Evolutionary conservation across 2,113 vertebrate genomes (phyloP).

Genomic region (Siniperca knerii): DNA sequence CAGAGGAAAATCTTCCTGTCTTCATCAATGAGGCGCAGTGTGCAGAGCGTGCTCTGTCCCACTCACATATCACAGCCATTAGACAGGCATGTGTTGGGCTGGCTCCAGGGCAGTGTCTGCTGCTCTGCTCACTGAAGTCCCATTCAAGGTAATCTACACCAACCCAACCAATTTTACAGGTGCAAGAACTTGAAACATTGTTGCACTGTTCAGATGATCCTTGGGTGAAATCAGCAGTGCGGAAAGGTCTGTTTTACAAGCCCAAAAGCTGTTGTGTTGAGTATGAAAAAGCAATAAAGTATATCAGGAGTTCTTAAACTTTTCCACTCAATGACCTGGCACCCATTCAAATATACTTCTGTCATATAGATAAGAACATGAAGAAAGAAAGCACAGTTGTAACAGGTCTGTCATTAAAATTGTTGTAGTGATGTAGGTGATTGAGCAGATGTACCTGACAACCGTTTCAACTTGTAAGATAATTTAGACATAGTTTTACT

Average conservation of each 20-base stretch:
- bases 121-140: constrained; percentile 63
- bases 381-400: not conserved
- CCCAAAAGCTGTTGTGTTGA: constrained; percentile 26
- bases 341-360: constrained; percentile 8
- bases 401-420: no score
- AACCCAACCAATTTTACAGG: constrained; percentile 71
- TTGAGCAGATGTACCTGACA: not conserved
- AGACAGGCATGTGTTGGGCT: constrained; percentile 80
- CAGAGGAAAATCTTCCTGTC: constrained; percentile 77
- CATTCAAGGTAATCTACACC: constrained; percentile 75
- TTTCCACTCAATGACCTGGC: constrained; percentile 13
- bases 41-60: constrained; percentile 69
- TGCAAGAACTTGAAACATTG: constrained; percentile 69
- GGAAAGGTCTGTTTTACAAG: constrained; percentile 38
- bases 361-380: not conserved
- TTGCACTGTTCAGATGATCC: constrained; percentile 54
- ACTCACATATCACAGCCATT: constrained; percentile 80
- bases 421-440: not conserved
- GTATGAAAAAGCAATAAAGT: constrained; percentile 24
- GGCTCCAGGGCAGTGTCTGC: constrained; percentile 66
- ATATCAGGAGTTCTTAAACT: not conserved
- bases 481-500: not conserved
- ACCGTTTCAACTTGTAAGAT: not conserved
- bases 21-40: constrained; percentile 83
- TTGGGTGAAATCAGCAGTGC: constrained; percentile 31